These are phyloP conservation scores for Dendrocincla fuliginosa DNA, from an alignment of 2,797 vertebrate species.

Conservation along the genomic window DNA sequence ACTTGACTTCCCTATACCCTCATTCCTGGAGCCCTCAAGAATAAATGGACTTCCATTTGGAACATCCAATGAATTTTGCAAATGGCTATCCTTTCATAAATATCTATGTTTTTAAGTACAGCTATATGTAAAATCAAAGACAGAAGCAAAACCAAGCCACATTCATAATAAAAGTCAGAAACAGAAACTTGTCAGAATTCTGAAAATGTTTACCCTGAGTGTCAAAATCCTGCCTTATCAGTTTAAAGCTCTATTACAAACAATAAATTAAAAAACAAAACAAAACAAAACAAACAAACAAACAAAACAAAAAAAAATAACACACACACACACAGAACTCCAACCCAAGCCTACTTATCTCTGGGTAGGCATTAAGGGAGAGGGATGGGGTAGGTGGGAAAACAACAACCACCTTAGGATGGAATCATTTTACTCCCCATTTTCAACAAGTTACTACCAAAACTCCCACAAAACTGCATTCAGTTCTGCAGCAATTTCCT, in stretches of 20 bases:
- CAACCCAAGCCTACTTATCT: not conserved
- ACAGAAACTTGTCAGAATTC: not conserved
- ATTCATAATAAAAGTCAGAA: not conserved
- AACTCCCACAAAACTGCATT: not conserved
- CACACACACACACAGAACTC: too few relatives aligned
- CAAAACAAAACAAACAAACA: too few relatives aligned
- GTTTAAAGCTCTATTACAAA: not conserved
- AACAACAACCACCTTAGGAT: not conserved
- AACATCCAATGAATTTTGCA: not conserved
- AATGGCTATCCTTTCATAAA: not conserved
- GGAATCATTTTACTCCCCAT: not conserved
- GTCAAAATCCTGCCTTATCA: not conserved
- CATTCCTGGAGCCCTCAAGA: not conserved
- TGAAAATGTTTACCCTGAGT: not conserved
- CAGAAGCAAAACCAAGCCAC: not conserved
- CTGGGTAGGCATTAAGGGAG: not conserved
- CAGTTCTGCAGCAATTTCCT: not conserved
- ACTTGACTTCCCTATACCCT: not conserved
- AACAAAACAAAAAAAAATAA: not conserved
- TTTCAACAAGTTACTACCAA: not conserved
- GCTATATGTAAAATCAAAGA: not conserved
- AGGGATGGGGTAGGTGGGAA: not conserved
- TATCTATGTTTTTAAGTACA: not conserved
- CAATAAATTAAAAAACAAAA: not conserved
- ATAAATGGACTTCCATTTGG: not conserved